A percentile compares a stretch with the other conserved stretches of the same genome.
Conservation (phyloP, 2,113 vertebrate genomes). For the Gambusia holbrooki region DNA sequence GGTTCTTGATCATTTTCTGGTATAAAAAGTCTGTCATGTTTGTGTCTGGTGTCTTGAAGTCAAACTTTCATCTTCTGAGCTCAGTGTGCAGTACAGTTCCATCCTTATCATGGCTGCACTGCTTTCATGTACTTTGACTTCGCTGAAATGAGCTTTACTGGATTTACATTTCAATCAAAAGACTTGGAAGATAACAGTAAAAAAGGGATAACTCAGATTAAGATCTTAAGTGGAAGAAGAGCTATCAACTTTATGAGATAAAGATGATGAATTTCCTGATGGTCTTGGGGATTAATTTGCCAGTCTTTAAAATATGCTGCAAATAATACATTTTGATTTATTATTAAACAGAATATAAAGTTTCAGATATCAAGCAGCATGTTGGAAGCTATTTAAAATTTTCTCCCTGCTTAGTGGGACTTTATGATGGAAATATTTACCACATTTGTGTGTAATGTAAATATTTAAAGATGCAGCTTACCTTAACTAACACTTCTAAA, state of each 20-base stretch:
- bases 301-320: neutral
- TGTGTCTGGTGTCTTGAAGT: constrained; percentile 31
- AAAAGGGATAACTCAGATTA: constrained; percentile 60
- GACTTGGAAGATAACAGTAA: constrained; percentile 49
- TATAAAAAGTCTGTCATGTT: constrained; percentile 14
- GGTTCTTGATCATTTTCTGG: neutral
- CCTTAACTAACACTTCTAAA: too few species aligned
- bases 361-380: neutral
- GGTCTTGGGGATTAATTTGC: constrained; percentile 25
- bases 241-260: constrained; percentile 43
- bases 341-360: neutral
- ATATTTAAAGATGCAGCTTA: constrained; percentile 6
- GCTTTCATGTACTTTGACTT: constrained; percentile 61
- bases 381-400: neutral
- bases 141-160: constrained; percentile 56
- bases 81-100: constrained; percentile 40
- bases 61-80: constrained; percentile 29
- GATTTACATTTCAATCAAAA: constrained; percentile 71
- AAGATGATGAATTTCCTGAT: constrained; percentile 26
- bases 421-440: neutral
- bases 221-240: constrained; percentile 40
- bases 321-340: constrained; percentile 6
- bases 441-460: constrained; percentile 26
- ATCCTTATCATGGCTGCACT: constrained; percentile 51
- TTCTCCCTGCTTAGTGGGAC: neutral